These are phyloP conservation scores for Donacobius atricapilla DNA, from an alignment of 2,113 vertebrate genomes.

Conservation along the genomic window DNA sequence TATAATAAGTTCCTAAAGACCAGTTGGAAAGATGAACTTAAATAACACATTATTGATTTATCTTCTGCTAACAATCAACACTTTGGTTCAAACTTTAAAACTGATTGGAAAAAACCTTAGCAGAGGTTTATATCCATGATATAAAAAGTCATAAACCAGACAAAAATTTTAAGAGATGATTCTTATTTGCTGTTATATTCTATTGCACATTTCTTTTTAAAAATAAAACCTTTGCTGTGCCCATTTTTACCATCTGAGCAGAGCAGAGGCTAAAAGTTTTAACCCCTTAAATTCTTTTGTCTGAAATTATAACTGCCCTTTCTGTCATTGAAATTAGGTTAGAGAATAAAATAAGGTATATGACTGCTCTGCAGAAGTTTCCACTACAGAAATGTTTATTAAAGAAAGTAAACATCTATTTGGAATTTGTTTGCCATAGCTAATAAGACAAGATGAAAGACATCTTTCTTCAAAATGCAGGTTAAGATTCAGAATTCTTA, in stretches of 20 bases:
- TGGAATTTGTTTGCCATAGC: neutral
- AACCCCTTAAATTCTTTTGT: neutral
- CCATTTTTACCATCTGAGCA: neutral
- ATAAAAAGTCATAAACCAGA: neutral
- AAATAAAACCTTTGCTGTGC: neutral
- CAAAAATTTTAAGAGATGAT: neutral
- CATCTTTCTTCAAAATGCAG: neutral
- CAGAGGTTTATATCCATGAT: neutral
- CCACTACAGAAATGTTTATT: neutral
- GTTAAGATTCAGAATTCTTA: neutral
- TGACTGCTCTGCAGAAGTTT: neutral
- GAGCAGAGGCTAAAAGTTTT: neutral
- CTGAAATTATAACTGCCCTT: neutral
- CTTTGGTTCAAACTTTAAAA: neutral
- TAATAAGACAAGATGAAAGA: neutral
- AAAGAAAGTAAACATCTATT: neutral
- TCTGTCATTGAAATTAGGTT: neutral
- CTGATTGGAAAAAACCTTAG: neutral
- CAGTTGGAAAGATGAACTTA: neutral
- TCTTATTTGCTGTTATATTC: neutral
- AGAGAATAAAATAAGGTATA: neutral
- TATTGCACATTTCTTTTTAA: neutral
- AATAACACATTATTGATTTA: neutral
- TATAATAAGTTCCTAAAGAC: slow-evolving; percentile 3
- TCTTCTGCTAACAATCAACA: neutral